Evolutionary conservation across 2,113 vertebrate genomes (phyloP).

Genomic region (Parus major): DNA sequence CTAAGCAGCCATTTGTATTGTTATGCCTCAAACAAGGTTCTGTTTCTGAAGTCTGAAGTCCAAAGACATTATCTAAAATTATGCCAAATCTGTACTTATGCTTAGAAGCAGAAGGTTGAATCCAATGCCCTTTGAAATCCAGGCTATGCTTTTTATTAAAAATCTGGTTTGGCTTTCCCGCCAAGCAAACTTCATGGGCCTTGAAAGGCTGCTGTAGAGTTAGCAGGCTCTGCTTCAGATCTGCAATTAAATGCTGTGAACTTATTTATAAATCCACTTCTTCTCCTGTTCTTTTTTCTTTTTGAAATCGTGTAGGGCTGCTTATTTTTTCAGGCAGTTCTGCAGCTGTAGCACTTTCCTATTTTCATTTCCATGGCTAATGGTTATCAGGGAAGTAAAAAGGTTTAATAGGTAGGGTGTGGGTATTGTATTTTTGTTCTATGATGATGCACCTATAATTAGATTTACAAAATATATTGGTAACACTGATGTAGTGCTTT

Average conservation of each 20-base stretch:
- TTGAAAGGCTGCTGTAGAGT: not conserved
- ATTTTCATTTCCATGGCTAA: not conserved
- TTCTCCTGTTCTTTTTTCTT: not conserved
- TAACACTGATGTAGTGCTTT: not conserved
- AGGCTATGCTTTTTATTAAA: not conserved
- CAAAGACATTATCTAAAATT: not conserved
- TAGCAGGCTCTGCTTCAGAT: not conserved
- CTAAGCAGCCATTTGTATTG: not conserved
- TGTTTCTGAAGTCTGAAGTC: conserved; percentile 9
- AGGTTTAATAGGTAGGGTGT: not conserved
- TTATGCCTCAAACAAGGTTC: not conserved
- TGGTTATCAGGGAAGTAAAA: not conserved
- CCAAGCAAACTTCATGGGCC: not conserved
- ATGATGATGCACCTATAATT: not conserved
- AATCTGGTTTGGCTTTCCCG: not conserved
- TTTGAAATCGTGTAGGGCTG: not conserved
- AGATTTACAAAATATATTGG: not conserved
- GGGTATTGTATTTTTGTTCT: not conserved
- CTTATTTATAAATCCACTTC: not conserved
- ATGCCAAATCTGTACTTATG: not conserved
- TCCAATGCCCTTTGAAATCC: not conserved
- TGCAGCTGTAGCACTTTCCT: not conserved
- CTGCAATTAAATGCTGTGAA: not conserved
- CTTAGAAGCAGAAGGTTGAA: not conserved
- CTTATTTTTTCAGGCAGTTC: not conserved